Percentiles rank a stretch among this genome's conserved stretches.
These are phyloP conservation scores for Diarsia mendica DNA, from an alignment of 2,888 invertebrate genomes.

Conservation along the genomic window DNA sequence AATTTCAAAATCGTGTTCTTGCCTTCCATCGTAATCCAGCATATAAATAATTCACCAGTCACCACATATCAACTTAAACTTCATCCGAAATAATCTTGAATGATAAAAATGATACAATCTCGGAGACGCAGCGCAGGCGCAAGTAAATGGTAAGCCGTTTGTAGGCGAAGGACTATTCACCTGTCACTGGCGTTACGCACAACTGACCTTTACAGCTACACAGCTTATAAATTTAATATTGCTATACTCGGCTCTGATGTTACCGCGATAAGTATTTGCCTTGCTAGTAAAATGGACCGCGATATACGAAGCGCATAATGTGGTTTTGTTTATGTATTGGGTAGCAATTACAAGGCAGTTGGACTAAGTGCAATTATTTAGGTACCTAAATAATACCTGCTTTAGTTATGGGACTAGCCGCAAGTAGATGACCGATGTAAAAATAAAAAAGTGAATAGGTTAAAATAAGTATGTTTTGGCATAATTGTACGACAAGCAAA, in stretches of 20 bases:
- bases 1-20: not conserved
- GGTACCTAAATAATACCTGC: not conserved
- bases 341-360: not conserved
- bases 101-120: conserved; percentile 52
- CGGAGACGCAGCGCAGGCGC: conserved; percentile 42
- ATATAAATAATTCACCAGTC: not conserved
- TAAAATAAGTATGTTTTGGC: too few relatives aligned
- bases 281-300: conserved; percentile 46
- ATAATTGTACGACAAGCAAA: too few relatives aligned
- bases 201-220: conserved; percentile 50
- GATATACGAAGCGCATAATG: conserved; percentile 1
- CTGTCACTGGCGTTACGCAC: conserved; percentile 56
- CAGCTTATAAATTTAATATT: conserved; percentile 47
- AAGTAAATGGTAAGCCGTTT: conserved; percentile 55
- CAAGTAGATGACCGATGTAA: too few relatives aligned
- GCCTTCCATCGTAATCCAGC: not conserved
- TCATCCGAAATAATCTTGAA: conserved; percentile 43
- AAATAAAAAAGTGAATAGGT: too few relatives aligned
- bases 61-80: conserved; percentile 4
- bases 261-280: conserved; percentile 36
- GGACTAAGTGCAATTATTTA: not conserved
- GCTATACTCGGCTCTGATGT: conserved; percentile 29
- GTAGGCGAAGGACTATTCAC: conserved; percentile 63
- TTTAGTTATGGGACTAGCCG: not conserved
- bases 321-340: conserved; percentile 3